phyloP scores from a whole-genome alignment of 2,797 vertebrate species.

The Clarias laeviceps region DNA sequence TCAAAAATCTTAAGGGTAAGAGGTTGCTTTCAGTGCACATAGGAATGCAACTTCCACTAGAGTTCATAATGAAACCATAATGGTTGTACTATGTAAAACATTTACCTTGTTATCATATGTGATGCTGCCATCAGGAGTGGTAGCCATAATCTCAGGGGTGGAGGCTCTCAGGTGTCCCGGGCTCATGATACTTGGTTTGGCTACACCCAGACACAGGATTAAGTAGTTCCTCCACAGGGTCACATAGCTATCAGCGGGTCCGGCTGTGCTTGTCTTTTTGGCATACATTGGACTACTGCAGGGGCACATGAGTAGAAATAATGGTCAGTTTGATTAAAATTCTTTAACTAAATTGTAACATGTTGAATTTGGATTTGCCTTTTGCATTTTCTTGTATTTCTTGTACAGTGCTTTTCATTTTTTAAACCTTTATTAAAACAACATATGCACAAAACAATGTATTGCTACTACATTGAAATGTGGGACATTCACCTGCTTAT shows the following conservation, averaged over 20 bases:
- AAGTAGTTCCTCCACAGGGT: conserved; percentile 98
- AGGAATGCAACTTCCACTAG: neutral
- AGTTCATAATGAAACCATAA: neutral
- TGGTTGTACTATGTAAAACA: neutral
- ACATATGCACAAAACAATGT: neutral
- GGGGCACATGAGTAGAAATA: neutral
- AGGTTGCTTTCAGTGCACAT: neutral
- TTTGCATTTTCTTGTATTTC: neutral
- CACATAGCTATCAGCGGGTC: conserved; percentile 89
- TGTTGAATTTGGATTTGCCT: neutral
- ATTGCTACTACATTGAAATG: neutral
- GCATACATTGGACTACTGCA: conserved; percentile 93
- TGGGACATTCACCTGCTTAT: neutral
- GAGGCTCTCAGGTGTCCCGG: conserved; percentile 94
- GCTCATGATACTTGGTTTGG: conserved; percentile 98
- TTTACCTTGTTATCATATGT: conserved; percentile 91
- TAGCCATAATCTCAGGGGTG: conserved; percentile 95
- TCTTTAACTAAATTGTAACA: neutral
- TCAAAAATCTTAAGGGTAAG: neutral
- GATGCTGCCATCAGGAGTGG: conserved; percentile 93
- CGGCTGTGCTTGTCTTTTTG: conserved; percentile 92
- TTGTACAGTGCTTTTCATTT: neutral
- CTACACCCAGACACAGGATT: conserved; percentile 97
- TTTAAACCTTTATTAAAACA: neutral
- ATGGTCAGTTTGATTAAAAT: neutral